These are phyloP conservation scores for Apotomis betuletana DNA, from an alignment of 2,888 invertebrate genomes.

Conservation along the genomic window DNA sequence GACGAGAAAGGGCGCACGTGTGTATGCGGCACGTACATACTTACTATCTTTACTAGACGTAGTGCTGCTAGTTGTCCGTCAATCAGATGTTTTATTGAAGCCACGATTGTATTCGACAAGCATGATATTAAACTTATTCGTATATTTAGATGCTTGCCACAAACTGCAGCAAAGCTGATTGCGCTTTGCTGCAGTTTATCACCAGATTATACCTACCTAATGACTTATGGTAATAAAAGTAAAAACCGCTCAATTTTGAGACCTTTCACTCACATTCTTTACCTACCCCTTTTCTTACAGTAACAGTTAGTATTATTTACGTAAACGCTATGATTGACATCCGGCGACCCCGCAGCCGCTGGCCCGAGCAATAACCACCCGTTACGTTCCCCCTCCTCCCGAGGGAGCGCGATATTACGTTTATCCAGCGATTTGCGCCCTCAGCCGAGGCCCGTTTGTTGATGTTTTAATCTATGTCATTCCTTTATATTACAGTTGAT, in stretches of 20 bases:
- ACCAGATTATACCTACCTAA: too few species aligned
- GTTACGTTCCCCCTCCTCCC: conserved; percentile 43
- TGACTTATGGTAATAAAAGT: too few species aligned
- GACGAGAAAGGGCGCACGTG: neutral
- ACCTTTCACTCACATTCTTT: neutral
- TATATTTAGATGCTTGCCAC: too few species aligned
- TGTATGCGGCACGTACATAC: neutral
- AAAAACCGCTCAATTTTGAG: too few species aligned
- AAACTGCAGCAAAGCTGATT: too few species aligned
- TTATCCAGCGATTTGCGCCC: conserved; percentile 81
- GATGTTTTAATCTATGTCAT: conserved; percentile 41
- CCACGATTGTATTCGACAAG: too few species aligned
- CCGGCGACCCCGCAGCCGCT: neutral
- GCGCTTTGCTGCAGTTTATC: too few species aligned
- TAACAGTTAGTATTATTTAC: conserved; percentile 10
- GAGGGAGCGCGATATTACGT: conserved; percentile 77
- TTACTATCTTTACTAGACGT: too few species aligned
- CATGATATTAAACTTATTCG: too few species aligned
- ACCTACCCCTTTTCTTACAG: neutral
- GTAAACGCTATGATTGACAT: neutral
- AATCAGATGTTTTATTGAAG: too few species aligned
- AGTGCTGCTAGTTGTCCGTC: too few species aligned
- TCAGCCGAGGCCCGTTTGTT: conserved; percentile 43
- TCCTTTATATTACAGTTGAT: conserved; percentile 39
- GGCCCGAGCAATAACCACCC: conserved; percentile 13